A percentile compares a stretch with the other conserved stretches of the same genome.
phyloP scores from a whole-genome alignment of 2,888 invertebrate species.

The Drosophila greeni region DNA sequence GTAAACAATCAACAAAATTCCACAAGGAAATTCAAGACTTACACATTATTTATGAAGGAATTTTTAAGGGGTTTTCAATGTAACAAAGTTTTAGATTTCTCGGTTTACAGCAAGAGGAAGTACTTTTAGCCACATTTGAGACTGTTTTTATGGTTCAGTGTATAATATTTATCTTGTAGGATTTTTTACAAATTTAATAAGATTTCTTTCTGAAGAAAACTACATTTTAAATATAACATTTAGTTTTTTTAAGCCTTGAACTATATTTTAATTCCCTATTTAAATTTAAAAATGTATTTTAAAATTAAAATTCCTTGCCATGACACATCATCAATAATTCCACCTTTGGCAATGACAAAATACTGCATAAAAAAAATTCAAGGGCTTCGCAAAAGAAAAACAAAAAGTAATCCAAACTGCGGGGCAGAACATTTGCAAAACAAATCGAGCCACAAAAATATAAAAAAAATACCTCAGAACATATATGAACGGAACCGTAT shows the following conservation, averaged over 20 bases:
- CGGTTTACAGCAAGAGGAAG: not conserved
- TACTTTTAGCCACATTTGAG: not conserved
- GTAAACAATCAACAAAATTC: constrained; percentile 35
- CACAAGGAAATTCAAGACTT: constrained; percentile 9
- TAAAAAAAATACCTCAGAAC: constrained; percentile 13
- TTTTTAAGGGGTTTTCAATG: not conserved
- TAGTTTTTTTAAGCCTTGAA: rapidly evolving
- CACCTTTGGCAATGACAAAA: constrained; percentile 12
- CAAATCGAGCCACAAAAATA: constrained; percentile 37
- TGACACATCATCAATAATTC: constrained; percentile 14
- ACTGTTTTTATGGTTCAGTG: not conserved
- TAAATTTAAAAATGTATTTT: too few relatives aligned
- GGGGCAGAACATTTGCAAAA: constrained; percentile 51
- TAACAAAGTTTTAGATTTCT: not conserved
- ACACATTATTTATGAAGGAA: not conserved
- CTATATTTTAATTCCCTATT: not conserved
- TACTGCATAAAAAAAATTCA: constrained; percentile 40
- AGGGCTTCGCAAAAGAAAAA: constrained; percentile 46
- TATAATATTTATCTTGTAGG: not conserved
- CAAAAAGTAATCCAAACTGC: not conserved
- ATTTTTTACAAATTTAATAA: too few relatives aligned
- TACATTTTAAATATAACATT: too few relatives aligned
- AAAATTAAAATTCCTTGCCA: not conserved
- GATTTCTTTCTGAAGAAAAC: not conserved
- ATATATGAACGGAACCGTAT: constrained; percentile 52